These are phyloP conservation scores for Macrotus californicus DNA, from an alignment of 2,113 vertebrate genomes.

Conservation along the genomic window DNA sequence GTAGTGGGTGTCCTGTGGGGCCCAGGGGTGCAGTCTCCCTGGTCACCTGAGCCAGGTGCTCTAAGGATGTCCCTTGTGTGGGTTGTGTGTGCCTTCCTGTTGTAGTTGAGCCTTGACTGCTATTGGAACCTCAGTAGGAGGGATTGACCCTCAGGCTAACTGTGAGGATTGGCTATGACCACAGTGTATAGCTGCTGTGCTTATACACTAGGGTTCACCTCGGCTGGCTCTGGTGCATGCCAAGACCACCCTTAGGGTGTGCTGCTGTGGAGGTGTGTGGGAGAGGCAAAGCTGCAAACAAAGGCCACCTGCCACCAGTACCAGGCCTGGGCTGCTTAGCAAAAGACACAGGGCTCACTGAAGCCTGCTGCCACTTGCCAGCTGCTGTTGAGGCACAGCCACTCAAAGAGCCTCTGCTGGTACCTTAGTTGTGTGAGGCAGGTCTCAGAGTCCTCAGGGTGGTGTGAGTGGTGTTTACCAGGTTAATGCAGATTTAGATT, in stretches of 20 bases:
- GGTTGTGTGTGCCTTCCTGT: neutral
- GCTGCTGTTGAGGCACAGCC: no score
- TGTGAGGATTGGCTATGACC: neutral
- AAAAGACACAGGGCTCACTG: no score
- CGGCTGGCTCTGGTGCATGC: neutral
- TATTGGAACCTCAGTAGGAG: neutral
- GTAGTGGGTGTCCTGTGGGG: neutral
- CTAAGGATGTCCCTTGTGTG: neutral
- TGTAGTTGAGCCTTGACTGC: neutral
- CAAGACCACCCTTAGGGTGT: neutral
- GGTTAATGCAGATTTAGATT: no score
- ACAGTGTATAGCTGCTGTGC: neutral
- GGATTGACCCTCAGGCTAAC: neutral
- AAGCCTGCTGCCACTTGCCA: no score
- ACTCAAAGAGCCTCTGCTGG: no score
- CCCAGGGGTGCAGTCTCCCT: neutral
- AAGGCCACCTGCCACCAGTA: no score
- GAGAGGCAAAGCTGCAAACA: no score
- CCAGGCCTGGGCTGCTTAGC: no score
- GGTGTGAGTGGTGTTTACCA: no score
- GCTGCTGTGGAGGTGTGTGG: neutral
- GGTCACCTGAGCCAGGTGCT: neutral
- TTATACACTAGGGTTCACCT: neutral
- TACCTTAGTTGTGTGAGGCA: no score
- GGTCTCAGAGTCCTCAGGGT: no score